These are phyloP conservation scores for Cephus nigrinus DNA, from an alignment of 2,888 invertebrate species.

Conservation along the genomic window DNA sequence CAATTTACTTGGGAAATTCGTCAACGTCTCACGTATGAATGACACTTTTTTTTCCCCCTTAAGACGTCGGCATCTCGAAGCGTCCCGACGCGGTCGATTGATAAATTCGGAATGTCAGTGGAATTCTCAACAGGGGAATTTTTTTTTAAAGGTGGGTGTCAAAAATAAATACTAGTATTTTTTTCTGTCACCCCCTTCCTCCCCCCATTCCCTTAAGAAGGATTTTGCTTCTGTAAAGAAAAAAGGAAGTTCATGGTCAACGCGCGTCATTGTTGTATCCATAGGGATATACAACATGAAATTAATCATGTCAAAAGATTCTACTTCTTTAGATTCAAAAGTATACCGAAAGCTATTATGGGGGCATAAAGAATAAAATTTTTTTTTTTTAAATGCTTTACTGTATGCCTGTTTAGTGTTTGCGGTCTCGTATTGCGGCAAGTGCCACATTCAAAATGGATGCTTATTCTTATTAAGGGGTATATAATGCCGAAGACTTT, in stretches of 20 bases:
- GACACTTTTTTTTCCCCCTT: conserved; percentile 24
- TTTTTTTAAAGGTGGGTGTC: background rate
- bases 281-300: background rate
- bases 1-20: conserved; percentile 32
- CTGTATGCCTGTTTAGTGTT: background rate
- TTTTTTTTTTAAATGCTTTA: background rate
- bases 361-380: background rate
- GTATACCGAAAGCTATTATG: background rate
- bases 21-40: conserved; percentile 37
- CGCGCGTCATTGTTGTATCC: background rate
- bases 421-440: background rate
- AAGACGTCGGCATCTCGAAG: conserved; percentile 1
- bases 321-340: background rate
- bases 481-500: background rate
- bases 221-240: background rate
- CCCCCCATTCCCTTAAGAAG: background rate
- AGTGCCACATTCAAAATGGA: background rate
- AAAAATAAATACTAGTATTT: background rate
- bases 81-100: conserved; percentile 27
- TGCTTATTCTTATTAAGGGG: background rate
- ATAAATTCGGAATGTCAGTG: conserved; percentile 35
- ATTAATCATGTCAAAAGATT: background rate
- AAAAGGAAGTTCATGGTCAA: background rate
- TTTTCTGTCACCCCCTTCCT: too few species aligned
- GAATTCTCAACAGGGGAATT: background rate